Base-by-base conservation (phyloP, 2,797 vertebrate species). In the Staurois parvus region DNA sequence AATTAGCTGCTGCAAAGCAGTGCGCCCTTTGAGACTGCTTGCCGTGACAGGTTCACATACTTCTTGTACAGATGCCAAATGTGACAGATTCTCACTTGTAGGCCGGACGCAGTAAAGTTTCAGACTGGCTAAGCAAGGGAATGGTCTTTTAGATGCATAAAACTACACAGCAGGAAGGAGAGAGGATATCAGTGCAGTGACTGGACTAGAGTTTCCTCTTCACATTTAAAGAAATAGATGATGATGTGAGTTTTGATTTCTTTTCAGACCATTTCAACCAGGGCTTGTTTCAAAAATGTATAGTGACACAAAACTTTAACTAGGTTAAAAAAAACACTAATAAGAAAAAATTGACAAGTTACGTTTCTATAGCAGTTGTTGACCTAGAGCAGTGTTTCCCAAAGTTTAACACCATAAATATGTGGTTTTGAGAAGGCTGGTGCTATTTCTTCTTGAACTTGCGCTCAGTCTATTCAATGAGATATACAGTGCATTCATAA, bases 1-100 rank as follows among this genome's bases (percentile, higher is more conserved):
- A 99, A 99, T 99, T 98, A 96, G 96, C 96, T 96, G 94, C 94
- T 94, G 94, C 94, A 96, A 96, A 96, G 96, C 95, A 94, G 93
- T 89, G 93, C 69, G 88, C 94, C 96, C 96, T 96, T 95, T 89
- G 97, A 99, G 97, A 98, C 95, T 93, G 93, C 93, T 96, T 94
- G 91, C 91, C 92, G 95, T 97, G 97, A 98, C 96, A 95, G 95
- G 95, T 95, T 95, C 95, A 94, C 93, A 90, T 94, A 94, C 92
- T 94, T 93, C 90, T 93, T 91, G 90, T 92, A 94, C 89, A 90
- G 92, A 66, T 94, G 96, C 94, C 95, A 97, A 94, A 92, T 90
- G 90, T 93, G 93, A 93, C 92, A 94, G 91, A 88, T 91, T 95
- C 92, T 92, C 91, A 91, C 88, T 80, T 89, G 92, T 85, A 94